Evolutionary conservation across 2,797 vertebrate genomes (phyloP), one percentile per base, ranked within the genome.

Genomic region (Vipera latastei): DNA sequence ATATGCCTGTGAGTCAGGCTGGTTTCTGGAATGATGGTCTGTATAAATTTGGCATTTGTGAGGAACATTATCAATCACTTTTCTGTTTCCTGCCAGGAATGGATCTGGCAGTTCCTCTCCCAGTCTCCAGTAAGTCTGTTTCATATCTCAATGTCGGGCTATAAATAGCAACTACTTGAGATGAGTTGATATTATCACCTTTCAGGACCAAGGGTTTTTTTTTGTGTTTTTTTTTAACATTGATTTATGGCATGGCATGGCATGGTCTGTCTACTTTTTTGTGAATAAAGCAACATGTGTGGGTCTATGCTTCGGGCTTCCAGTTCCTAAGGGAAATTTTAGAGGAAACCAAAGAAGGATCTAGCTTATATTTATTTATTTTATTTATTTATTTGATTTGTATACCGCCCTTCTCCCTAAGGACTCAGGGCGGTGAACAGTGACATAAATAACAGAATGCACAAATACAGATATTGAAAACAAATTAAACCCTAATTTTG

Each of bases 141-240:
- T 95, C 89, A 48, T 83, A 57, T 97, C 94, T 95, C 87, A 63
- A 90, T 94, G 93, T 89, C 90, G 93, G 86, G 63, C 94, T 93
- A 95, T 93, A 95, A 94, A 94, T 92, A 51, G 26, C 32, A 0
- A 22, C 4, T 60, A 14, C 56, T 92, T 91, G 86, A 93, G 55
- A 32, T 93, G 91, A 69, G 53, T 90, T 88, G 87, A 57, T 94
- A 92, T 61, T 96, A 96, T 95, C 53, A 94, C 92, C 93, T 96
- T 55, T 63, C 20, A 0, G 69, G 78, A 0, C 55, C 88, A 12
- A 5, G 20, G 26, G n/a, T 1, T 53, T 53, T 53, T 14, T 32
- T 32, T n/a, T n/a, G n/a, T n/a, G n/a, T 18, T 78, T 94, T 57
- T 89, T 51, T 93, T 92, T 78, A 26, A 38, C 91, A 94, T 89